Base-by-base conservation (phyloP, 2,888 invertebrate genomes). In the Labia minor region DNA sequence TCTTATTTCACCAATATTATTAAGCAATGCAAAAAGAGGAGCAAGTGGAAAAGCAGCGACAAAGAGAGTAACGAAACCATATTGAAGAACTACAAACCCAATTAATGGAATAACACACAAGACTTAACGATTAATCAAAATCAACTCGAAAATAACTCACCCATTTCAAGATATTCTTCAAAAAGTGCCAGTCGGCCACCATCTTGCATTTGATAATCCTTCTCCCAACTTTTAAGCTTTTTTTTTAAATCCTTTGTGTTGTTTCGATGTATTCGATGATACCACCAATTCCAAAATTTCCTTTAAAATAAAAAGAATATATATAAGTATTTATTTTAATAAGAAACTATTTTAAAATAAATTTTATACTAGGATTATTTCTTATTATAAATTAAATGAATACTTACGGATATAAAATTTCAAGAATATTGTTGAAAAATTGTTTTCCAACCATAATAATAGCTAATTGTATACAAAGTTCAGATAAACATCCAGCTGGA, bases 161-260 rank as follows among this genome's bases (percentile, higher is more conserved):
- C 92, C 96, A 98, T 97, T 81, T 98, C 97, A 37, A 98, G 81
- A 75, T 98, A 98, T 77, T 98, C 98, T 74, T 96, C 93, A 75
- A 97, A 97, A 1, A 98, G 81, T 0, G 95, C 94, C 68, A 95
- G 81, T 66, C 92, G 81, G 3, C 93, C 93, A 0, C 92, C 90
- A 75, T 94, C 92, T 72, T 92, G 90, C 68, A 98, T 82, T 72
- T 94, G 91, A 78, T 92, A 96, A 77, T 98, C 97, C 74, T 92
- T 88, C 74, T 97, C 96, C 96, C 96, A 98, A 1, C 86, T 83
- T 77, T 89, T 89, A 74, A 91, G 88, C 1, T 86, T 82, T 73
- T 89, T 84, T 14, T 79, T 84, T 16, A 83, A 83, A 75, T 91
- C 87, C 16, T 70, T 86, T 0, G 90, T 90, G 19, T 87, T 85